Conservation (phyloP, 1,140 invertebrate genomes). For the Bursaphelenchus mucronatus region DNA sequence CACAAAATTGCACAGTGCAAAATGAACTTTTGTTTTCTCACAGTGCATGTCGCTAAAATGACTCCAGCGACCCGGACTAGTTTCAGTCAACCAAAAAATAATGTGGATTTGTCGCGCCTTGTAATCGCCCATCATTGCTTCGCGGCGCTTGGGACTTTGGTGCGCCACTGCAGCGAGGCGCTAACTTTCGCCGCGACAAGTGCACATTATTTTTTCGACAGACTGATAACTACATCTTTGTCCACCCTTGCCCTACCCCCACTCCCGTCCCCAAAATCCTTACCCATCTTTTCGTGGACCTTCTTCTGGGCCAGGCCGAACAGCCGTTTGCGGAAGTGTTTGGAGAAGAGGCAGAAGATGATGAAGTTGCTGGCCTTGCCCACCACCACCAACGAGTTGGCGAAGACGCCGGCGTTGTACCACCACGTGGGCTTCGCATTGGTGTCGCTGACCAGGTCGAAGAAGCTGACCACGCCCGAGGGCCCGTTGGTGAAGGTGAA, state of each 20-base stretch:
- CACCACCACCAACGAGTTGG: conserved; percentile 54
- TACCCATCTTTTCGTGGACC: conserved; percentile 50
- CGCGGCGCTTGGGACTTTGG: too few species aligned
- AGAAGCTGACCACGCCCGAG: conserved; percentile 54
- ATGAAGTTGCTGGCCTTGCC: conserved; percentile 59
- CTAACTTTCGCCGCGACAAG: too few species aligned
- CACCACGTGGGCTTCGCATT: neutral
- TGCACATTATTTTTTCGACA: too few species aligned
- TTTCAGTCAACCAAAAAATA: too few species aligned
- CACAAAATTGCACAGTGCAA: too few species aligned
- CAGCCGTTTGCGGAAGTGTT: conserved; percentile 52
- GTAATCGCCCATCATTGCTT: too few species aligned
- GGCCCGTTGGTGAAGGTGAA: conserved; percentile 58
- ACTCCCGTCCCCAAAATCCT: neutral
- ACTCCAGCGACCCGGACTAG: too few species aligned
- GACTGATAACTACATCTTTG: conserved; percentile 6
- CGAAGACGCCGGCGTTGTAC: conserved; percentile 19
- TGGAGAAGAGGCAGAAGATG: conserved; percentile 57
- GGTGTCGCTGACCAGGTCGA: conserved; percentile 25
- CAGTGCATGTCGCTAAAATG: too few species aligned
- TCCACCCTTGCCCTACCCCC: neutral
- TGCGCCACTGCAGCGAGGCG: too few species aligned
- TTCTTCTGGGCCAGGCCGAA: conserved; percentile 55
- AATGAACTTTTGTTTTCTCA: too few species aligned
- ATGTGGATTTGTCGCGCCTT: too few species aligned